Conservation (phyloP, 1,140 invertebrate genomes). For the Babylonia areolata region DNA sequence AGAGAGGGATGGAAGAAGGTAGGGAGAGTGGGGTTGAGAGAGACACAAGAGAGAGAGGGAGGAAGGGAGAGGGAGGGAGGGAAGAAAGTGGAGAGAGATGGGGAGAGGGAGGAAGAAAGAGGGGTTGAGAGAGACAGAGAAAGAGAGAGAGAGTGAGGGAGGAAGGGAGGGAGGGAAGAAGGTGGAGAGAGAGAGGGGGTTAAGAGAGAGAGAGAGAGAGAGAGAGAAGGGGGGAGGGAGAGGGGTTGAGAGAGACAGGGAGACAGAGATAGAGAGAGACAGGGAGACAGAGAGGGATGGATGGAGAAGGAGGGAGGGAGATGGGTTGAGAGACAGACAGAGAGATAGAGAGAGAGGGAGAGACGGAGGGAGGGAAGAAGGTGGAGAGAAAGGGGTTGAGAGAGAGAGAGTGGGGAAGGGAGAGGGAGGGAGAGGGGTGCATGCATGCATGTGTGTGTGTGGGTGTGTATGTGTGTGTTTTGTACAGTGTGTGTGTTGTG, state of each 20-base stretch:
- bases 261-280: not conserved
- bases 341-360: not conserved
- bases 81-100: not conserved
- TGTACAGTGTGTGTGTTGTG: not conserved
- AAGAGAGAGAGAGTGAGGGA: not conserved
- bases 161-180: not conserved
- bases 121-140: conserved; percentile 20
- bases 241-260: not conserved
- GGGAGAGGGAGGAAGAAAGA: conserved; percentile 1
- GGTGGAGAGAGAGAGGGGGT: not conserved
- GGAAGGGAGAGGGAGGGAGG: not conserved
- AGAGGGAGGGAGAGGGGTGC: not conserved
- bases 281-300: not conserved
- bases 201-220: not conserved
- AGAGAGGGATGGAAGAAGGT: not conserved
- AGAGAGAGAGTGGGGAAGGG: not conserved
- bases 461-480: not conserved
- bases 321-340: not conserved
- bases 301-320: no score
- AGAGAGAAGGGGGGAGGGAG: not conserved
- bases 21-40: not conserved
- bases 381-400: not conserved
- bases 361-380: not conserved
- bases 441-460: not conserved
- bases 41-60: not conserved